Evolutionary conservation across 1,140 invertebrate genomes (phyloP).

Genomic region (Danaus melanippus): DNA sequence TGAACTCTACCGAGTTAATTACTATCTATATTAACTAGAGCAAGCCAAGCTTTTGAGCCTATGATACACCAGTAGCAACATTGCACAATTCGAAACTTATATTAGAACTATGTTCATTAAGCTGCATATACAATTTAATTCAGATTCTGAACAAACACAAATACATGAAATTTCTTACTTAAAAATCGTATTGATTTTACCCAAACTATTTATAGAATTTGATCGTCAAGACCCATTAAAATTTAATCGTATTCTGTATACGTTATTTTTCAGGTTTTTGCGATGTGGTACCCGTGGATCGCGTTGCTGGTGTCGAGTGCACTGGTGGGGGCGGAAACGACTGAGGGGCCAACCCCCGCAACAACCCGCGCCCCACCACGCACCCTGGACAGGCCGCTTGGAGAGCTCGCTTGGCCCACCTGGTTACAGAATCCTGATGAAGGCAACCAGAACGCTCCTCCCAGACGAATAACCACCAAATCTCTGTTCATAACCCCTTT

Average conservation of each 20-base stretch:
- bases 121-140: too few species aligned
- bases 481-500: constrained; percentile 61
- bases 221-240: too few species aligned
- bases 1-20: background rate
- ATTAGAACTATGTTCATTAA: too few species aligned
- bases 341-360: constrained; percentile 28
- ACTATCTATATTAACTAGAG: background rate
- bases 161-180: too few species aligned
- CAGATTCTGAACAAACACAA: too few species aligned
- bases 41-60: background rate
- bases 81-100: too few species aligned
- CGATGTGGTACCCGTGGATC: constrained; percentile 65
- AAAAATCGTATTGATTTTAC: too few species aligned
- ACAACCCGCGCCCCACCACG: constrained; percentile 47
- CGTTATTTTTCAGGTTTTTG: constrained; percentile 52
- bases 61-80: background rate
- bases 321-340: constrained; percentile 43
- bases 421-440: constrained; percentile 60
- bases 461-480: constrained; percentile 58
- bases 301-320: constrained; percentile 58
- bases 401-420: constrained; percentile 55
- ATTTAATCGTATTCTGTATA: background rate
- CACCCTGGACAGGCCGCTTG: constrained; percentile 54
- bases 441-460: constrained; percentile 52
- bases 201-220: too few species aligned